Evolutionary conservation across 2,888 invertebrate genomes (phyloP), one percentile per base, ranked within the genome.

Genomic region (Lysandra coridon): DNA sequence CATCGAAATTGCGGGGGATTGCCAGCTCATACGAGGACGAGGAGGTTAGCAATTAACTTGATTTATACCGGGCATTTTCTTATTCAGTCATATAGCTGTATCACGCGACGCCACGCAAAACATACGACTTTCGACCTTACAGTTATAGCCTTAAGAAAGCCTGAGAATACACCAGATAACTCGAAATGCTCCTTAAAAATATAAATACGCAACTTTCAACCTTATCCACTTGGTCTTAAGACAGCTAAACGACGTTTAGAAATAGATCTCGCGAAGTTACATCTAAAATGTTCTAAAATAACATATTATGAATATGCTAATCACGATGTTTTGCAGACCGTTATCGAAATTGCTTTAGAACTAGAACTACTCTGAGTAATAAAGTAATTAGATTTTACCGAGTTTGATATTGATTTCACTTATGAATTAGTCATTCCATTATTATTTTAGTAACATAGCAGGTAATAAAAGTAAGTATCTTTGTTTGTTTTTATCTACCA

Each of bases 21-120:
- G 84, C 90, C 87, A 90, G 89, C 87, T 90, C 91, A 92, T 91
- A 92, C 89, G 85, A 91, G 92, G 64, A 64, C 64, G 64, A 64
- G 64, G 92, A 92, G 93, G 92, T 88, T 87, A 86, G 93, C 94
- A 95, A 95, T 95, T 94, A 94, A 93, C 95, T 93, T 95, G 95
- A 95, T 95, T 94, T 95, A 95, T 93, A 88, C 85, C 87, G 85
- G 87, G 88, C 93, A 91, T 94, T 94, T 94, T 93, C 94, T 93
- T 93, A 94, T 93, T 93, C 92, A 94, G 90, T 91, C 89, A 90
- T 90, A 89, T 89, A 87, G 90, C 90, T 89, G 89, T 89, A 87
- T 86, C 92, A 91, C 91, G 91, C 91, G 88, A 91, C 85, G 84
- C 84, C 83, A 86, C 84, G 83, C 23, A 85, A 86, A 84, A 85